These are phyloP conservation scores for Aldabrachelys gigantea DNA, from an alignment of 2,113 vertebrate genomes.

Conservation along the genomic window DNA sequence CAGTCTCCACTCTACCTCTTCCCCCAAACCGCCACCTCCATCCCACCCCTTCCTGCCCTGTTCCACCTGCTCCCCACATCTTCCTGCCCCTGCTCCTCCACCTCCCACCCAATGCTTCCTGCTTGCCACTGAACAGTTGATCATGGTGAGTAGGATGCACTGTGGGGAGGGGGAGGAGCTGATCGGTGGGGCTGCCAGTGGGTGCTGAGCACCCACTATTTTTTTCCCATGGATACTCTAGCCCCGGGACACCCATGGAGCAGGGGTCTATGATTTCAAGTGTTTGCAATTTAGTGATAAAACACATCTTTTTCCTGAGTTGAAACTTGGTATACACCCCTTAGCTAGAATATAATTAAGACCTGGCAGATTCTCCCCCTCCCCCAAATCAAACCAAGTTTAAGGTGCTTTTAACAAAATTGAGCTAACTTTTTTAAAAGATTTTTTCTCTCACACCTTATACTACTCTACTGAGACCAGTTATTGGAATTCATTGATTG, in stretches of 20 bases:
- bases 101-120: too few relatives aligned
- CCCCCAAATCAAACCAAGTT: neutral
- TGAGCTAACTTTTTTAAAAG: neutral
- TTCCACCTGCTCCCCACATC: too few relatives aligned
- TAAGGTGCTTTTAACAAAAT: neutral
- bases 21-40: neutral
- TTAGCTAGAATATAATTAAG: neutral
- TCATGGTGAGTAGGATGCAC: too few relatives aligned
- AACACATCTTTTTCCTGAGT: neutral
- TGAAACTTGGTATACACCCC: neutral
- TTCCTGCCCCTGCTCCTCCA: too few relatives aligned
- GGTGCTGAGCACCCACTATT: too few relatives aligned
- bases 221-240: too few relatives aligned
- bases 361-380: neutral
- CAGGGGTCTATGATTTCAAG: neutral
- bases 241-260: too few relatives aligned
- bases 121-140: too few relatives aligned
- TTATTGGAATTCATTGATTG: neutral
- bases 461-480: neutral
- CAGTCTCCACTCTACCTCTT: neutral
- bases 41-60: too few relatives aligned
- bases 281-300: constrained; percentile 1
- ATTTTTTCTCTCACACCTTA: neutral
- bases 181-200: too few relatives aligned
- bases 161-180: too few relatives aligned